phyloP scores from a whole-genome alignment of 2,797 vertebrate species.

The Pipistrellus kuhlii region DNA sequence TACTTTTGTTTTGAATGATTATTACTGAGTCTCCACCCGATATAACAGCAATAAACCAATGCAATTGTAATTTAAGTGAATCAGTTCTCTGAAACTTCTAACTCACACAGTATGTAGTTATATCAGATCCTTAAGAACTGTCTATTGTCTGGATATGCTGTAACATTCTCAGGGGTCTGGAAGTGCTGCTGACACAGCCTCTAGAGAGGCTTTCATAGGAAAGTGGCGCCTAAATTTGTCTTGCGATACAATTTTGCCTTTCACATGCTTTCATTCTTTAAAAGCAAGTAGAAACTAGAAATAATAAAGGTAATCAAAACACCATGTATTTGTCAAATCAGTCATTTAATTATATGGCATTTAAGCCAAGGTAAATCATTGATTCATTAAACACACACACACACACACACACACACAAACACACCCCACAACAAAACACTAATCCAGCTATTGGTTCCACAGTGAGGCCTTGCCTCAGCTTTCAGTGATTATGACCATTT shows the following conservation, averaged over 20 bases:
- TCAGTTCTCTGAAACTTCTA: constrained; percentile 2
- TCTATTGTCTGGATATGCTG: neutral
- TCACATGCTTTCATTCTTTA: neutral
- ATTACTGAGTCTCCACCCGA: constrained; percentile 1
- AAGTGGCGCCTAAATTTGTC: neutral
- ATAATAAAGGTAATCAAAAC: constrained; percentile 38
- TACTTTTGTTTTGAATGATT: constrained; percentile 13
- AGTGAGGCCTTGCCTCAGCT: neutral
- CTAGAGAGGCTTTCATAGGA: neutral
- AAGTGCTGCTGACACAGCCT: neutral
- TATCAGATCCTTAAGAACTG: neutral
- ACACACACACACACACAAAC: neutral
- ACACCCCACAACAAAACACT: neutral
- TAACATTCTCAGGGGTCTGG: neutral
- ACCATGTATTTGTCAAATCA: neutral
- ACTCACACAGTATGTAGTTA: constrained; percentile 19
- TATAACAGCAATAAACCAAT: constrained; percentile 2
- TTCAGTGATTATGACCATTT: neutral
- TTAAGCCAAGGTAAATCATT: neutral
- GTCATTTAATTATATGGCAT: constrained; percentile 20
- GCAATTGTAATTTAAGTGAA: constrained; percentile 47
- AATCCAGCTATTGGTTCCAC: neutral
- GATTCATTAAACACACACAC: constrained; percentile 15
- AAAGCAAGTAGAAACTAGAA: constrained; percentile 25
- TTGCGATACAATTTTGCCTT: constrained; percentile 23